Conservation (phyloP, 2,797 vertebrate genomes). For the Lophura swinhoii region DNA sequence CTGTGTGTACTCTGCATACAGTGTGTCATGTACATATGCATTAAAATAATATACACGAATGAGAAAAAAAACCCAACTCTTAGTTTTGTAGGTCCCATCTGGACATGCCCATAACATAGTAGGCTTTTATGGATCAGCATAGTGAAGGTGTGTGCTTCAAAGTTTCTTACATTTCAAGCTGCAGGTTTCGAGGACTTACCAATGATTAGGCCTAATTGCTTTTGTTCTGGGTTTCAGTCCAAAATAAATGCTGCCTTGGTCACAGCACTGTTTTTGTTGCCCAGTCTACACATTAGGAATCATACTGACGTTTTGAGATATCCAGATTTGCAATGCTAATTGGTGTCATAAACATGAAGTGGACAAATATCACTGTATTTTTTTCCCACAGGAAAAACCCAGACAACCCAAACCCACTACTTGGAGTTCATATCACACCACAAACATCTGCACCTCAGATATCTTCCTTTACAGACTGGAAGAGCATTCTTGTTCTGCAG, state of each 20-base stretch:
- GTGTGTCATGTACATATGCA: fast-evolving
- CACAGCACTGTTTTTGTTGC: background rate
- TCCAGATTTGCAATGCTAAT: background rate
- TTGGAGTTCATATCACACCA: background rate
- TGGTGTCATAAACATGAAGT: background rate
- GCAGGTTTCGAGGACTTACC: background rate
- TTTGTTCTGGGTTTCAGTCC: background rate
- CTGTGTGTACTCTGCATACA: background rate
- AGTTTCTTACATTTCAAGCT: background rate
- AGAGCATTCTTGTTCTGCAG: background rate
- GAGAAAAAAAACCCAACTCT: background rate
- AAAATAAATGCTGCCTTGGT: background rate
- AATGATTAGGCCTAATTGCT: background rate
- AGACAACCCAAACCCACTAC: background rate
- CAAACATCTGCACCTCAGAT: background rate
- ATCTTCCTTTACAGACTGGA: background rate
- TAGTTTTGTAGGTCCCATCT: background rate
- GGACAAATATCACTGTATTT: background rate
- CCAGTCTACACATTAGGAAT: background rate
- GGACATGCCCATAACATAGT: background rate
- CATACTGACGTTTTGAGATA: background rate
- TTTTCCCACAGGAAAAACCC: background rate
- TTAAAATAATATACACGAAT: background rate
- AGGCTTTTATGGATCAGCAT: background rate
- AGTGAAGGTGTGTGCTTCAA: background rate